Conservation (phyloP, 2,797 vertebrate species). For the Eulemur mongoz region DNA sequence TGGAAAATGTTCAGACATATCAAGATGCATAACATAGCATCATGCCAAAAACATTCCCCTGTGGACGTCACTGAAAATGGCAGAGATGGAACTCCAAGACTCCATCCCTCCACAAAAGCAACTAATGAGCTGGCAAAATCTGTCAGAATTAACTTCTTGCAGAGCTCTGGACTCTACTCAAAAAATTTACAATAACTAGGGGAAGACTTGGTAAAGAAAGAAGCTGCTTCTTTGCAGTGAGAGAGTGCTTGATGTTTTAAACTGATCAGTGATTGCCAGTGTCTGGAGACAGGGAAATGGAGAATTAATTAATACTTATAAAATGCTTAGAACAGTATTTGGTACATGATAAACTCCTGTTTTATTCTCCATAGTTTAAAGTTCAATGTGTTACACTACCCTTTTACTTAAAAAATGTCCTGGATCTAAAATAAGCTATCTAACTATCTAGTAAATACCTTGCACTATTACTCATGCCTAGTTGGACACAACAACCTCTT, state of each 20-base stretch:
- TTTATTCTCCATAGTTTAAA: not conserved
- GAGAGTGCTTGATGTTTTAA: not conserved
- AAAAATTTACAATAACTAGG: not conserved
- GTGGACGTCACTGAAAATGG: not conserved
- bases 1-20: not conserved
- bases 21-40: not conserved
- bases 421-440: not conserved
- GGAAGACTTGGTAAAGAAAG: not conserved
- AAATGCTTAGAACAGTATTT: not conserved
- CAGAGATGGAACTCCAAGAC: not conserved
- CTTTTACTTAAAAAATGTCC: not conserved
- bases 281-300: not conserved
- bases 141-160: not conserved
- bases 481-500: not conserved
- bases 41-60: not conserved
- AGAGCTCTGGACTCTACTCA: not conserved
- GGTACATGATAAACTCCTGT: not conserved
- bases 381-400: not conserved
- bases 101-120: not conserved
- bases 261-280: not conserved
- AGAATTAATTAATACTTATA: not conserved
- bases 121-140: not conserved
- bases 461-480: not conserved
- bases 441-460: not conserved
- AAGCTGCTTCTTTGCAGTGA: not conserved